phyloP scores from a whole-genome alignment of 1,140 invertebrate genomes.

The Scaptomyza graminum region DNA sequence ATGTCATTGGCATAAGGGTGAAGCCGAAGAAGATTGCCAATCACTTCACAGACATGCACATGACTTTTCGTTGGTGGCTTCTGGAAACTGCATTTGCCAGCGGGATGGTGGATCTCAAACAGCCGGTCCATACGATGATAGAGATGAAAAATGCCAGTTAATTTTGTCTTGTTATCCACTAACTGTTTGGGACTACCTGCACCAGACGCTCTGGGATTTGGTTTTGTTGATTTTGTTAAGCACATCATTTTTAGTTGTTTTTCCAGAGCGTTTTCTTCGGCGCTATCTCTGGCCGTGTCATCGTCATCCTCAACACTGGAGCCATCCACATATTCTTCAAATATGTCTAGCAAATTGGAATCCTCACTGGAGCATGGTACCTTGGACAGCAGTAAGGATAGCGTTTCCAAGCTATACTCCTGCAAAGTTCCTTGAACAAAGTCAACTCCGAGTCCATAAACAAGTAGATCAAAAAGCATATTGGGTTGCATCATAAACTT shows the following conservation, averaged over 20 bases:
- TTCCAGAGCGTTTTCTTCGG: conserved; percentile 9
- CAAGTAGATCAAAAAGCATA: conserved; percentile 42
- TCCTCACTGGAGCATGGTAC: conserved; percentile 3
- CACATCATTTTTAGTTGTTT: conserved; percentile 6
- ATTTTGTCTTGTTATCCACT: background rate
- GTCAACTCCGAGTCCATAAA: conserved; percentile 25
- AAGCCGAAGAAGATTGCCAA: conserved; percentile 58
- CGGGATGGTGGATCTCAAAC: conserved; percentile 47
- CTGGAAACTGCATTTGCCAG: conserved; percentile 47
- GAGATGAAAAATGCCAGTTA: conserved; percentile 8
- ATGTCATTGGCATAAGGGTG: conserved; percentile 35
- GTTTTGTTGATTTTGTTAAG: background rate
- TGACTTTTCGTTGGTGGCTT: conserved; percentile 33
- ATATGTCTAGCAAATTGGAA: conserved; percentile 25
- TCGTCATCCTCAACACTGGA: background rate
- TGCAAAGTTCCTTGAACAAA: conserved; percentile 31
- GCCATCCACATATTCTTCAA: conserved; percentile 33
- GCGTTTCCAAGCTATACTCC: conserved; percentile 32
- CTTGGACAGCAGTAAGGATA: conserved; percentile 56
- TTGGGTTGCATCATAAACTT: conserved; percentile 18
- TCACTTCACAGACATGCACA: conserved; percentile 55
- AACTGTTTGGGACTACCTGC: background rate
- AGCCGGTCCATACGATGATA: conserved; percentile 47
- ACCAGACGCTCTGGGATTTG: background rate
- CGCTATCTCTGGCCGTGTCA: background rate